A percentile compares a stretch with the other conserved stretches of the same genome.
These are phyloP conservation scores for Spheniscus humboldti DNA, from an alignment of 2,797 vertebrate species.

Conservation along the genomic window DNA sequence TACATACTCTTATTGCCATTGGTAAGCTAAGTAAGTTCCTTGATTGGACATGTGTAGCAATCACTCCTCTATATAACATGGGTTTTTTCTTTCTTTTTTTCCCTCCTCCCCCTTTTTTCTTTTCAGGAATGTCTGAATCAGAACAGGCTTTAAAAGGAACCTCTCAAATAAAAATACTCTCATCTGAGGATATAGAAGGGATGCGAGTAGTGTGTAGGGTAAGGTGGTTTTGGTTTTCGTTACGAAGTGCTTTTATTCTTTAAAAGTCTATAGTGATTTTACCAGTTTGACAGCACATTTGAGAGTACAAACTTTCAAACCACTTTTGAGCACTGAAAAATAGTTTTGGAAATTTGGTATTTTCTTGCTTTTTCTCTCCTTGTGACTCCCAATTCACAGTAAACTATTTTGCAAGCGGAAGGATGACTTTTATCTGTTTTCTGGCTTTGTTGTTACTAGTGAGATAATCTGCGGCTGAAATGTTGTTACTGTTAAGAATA, in stretches of 20 bases:
- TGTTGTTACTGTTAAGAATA: neutral
- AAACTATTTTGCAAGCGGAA: neutral
- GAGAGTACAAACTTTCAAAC: neutral
- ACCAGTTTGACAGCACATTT: neutral
- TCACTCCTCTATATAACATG: neutral
- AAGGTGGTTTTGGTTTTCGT: conserved; percentile 7
- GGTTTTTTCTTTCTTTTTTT: too few relatives aligned
- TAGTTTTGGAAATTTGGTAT: neutral
- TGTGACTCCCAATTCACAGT: neutral
- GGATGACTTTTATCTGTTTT: neutral
- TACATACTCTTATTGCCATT: neutral
- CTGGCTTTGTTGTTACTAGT: neutral
- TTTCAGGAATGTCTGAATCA: conserved; percentile 94
- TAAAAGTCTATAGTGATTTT: neutral
- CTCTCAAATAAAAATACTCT: conserved; percentile 96
- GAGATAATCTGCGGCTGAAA: neutral
- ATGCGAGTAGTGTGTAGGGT: conserved; percentile 96
- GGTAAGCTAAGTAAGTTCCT: neutral
- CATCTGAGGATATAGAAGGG: conserved; percentile 91
- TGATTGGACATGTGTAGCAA: neutral
- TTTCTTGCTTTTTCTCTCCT: neutral
- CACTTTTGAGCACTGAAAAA: neutral
- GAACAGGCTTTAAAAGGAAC: conserved; percentile 98
- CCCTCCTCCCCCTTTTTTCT: neutral
- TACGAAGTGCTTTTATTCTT: neutral